Evolutionary conservation across 2,888 invertebrate species (phyloP), one percentile per base, ranked within the genome.

Genomic region (Bedellia somnulentella): DNA sequence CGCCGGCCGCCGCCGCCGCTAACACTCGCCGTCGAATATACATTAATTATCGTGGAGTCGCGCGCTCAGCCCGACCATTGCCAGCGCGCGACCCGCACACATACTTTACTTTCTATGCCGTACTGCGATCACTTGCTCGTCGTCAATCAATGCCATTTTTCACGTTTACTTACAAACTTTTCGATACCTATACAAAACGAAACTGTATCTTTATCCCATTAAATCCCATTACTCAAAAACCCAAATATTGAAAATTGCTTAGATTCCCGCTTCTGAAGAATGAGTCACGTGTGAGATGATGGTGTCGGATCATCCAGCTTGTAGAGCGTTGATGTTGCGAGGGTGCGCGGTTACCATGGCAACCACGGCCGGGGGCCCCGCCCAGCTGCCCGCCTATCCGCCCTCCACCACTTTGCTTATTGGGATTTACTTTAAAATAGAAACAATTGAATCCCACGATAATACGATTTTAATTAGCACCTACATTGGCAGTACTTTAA

Each of bases 21-120:
- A 41, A 60, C 13, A 6, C 26, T 12, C n/a, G 22, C 5, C 18
- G 9, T 31, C 27, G 24, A 58, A 62, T 62, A 55, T 58, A 68
- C 71, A 67, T 71, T 73, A 70, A 73, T 73, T 73, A 71, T 60
- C 62, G 62, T 52, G 52, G 63, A 58, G 53, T 63, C 27, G 17
- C 14, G 11, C 24, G 24, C 26, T 15, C 2, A 57, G 63, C 60
- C 50, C 14, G 21, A 11, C 5, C 8, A 10, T 22, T 12, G 21
- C n/a, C 18, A 6, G 57, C 57, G 53, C 53, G 53, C 60, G 55
- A 21, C 29, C 10, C 5, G 12, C 3, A 53, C 58, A 64, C 63
- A 57, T 60, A 64, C 57, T 60, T 62, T 66, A 73, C 71, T 73
- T 75, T 75, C 73, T 73, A 71, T 60, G 62, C 48, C 49, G 49